A percentile compares a stretch with the other conserved stretches of the same genome.
phyloP scores from a whole-genome alignment of 2,888 invertebrate genomes.

The Agrotis puta region DNA sequence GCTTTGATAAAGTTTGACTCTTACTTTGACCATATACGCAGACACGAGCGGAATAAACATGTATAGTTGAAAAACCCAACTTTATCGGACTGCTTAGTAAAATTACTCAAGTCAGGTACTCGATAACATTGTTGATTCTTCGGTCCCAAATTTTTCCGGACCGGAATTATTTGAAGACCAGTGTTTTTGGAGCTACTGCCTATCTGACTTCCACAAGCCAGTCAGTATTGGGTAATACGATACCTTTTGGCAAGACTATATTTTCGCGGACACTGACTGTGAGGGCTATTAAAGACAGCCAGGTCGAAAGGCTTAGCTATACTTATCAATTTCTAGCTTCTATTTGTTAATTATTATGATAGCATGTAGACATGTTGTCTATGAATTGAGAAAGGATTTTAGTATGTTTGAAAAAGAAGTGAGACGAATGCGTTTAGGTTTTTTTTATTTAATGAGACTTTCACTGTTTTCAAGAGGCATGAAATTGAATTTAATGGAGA shows the following conservation, averaged over 20 bases:
- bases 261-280: no score
- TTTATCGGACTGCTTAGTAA: not conserved
- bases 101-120: constrained; percentile 5
- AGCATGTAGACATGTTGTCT: constrained; percentile 25
- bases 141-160: constrained; percentile 1
- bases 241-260: no score
- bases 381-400: not conserved
- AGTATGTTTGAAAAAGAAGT: not conserved
- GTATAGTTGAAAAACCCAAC: not conserved
- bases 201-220: no score
- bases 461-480: not conserved
- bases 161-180: no score
- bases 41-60: constrained; percentile 14
- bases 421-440: not conserved
- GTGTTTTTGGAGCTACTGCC: no score
- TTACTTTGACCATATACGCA: not conserved
- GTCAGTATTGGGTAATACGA: no score
- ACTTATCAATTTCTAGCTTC: constrained; percentile 25
- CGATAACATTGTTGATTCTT: constrained; percentile 20
- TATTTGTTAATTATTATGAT: constrained; percentile 16
- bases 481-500: not conserved
- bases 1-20: not conserved
- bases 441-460: not conserved
- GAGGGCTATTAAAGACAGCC: no score
- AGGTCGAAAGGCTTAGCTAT: not conserved